Evolutionary conservation across 2,888 invertebrate species (phyloP).

Genomic region (Polyommatus icarus): DNA sequence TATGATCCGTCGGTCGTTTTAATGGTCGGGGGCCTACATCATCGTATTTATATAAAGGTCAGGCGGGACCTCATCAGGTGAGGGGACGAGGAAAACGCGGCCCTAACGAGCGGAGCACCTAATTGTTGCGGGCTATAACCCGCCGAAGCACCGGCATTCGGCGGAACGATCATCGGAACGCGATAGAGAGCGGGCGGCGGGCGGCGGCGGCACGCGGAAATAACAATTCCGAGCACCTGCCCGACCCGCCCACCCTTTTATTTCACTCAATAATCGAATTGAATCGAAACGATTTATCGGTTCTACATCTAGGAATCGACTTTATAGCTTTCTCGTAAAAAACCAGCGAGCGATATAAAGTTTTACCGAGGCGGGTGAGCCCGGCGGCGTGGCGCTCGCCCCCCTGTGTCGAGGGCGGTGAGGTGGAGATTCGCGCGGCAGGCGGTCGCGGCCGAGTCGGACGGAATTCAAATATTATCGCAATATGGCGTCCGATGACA

Average conservation of each 20-base stretch:
- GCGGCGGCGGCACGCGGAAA: constrained; percentile 41
- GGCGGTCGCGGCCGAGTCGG: constrained; percentile 49
- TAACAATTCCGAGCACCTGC: constrained; percentile 53
- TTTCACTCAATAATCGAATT: constrained; percentile 65
- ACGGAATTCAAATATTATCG: constrained; percentile 69
- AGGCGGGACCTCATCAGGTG: constrained; percentile 7
- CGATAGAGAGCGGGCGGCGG: neutral
- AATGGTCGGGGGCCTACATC: neutral
- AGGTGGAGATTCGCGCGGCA: constrained; percentile 44
- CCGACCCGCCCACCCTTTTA: constrained; percentile 46
- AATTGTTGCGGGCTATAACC: constrained; percentile 25
- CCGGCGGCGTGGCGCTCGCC: constrained; percentile 11
- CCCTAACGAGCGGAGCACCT: constrained; percentile 3
- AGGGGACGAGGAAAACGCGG: neutral
- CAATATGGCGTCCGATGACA: constrained; percentile 77
- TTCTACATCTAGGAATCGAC: constrained; percentile 52
- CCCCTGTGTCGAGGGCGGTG: constrained; percentile 38
- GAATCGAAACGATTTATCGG: constrained; percentile 62
- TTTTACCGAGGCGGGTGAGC: constrained; percentile 38
- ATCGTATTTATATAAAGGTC: constrained; percentile 9
- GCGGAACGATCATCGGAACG: constrained; percentile 19
- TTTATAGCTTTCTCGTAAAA: constrained; percentile 62
- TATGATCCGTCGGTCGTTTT: neutral
- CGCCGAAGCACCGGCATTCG: neutral
- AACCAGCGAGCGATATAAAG: constrained; percentile 62